Percentiles rank a stretch among this genome's conserved stretches.
These are phyloP conservation scores for Rhopalosiphum padi DNA, from an alignment of 1,140 invertebrate genomes.

Conservation along the genomic window DNA sequence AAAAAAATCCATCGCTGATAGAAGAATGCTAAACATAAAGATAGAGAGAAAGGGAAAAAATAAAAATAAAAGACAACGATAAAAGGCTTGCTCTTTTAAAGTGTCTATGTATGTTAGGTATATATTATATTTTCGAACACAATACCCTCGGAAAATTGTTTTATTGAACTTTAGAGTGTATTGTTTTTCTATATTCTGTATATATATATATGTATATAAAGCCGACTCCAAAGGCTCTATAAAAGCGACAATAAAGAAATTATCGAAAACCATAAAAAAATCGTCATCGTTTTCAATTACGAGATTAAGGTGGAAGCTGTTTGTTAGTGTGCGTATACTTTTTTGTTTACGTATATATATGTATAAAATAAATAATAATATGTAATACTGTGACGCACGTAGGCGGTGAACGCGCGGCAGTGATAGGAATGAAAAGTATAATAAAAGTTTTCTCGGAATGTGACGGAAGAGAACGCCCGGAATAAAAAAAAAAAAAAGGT, in stretches of 20 bases:
- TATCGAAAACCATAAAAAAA: background rate
- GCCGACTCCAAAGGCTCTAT: background rate
- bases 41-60: background rate
- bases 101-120: background rate
- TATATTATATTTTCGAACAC: background rate
- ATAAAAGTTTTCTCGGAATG: background rate
- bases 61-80: background rate
- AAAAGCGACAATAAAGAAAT: background rate
- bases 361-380: background rate
- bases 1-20: background rate
- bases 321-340: background rate
- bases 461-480: background rate
- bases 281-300: background rate
- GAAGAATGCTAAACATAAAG: background rate
- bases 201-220: background rate
- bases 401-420: background rate
- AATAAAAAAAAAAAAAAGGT: background rate
- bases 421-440: background rate
- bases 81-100: background rate
- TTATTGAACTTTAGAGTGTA: slow-evolving; percentile 16
- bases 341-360: background rate
- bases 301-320: background rate
- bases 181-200: background rate
- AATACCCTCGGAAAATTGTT: background rate
- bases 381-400: background rate